Evolutionary conservation across 2,113 vertebrate species (phyloP), one percentile per base, ranked within the genome.

Genomic region (Nothobranchius furzeri): DNA sequence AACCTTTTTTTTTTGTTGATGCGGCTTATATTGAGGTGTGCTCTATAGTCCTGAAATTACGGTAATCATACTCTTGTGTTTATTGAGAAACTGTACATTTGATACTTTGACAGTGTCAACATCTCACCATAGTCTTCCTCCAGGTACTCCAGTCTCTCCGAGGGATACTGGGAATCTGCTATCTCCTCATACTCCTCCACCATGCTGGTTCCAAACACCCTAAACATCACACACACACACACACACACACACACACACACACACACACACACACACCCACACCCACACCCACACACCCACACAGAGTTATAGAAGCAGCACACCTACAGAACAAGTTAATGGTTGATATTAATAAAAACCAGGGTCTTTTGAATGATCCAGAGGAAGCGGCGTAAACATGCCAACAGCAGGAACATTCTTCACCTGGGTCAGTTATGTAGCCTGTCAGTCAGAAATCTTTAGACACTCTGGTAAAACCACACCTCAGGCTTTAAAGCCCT

Each of bases 141-240:
- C 72, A 95, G 92, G 35, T 96, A 94, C 55, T 99, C 96, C 12
- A 94, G 93, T 61, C 96, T 92, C 84, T 98, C 97, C 66, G 94
- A 95, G 0, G 96, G 95, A 76, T 98, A 96, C 86, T 98, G 98
- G 12, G 96, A 96, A 82, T 99, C 98, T 57, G 96, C 95, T 62
- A 98, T 97, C 92, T 99, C 97, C 80, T 99, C 98, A 85, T 99
- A 99, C 75, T 99, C 98, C 88, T 99, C 98, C 69, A 99, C 98
- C 98, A 99, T 99, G 86, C 97, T 99, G 63, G 97, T 99, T 76
- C 98, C 98, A 91, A 99, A 99, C 52, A 99, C 96, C 86, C 98
- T 99, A 47, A n/a, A 75, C 63, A 84, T 17, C 40, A 76, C 30
- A 70, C 46, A 76, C 62, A 64, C 65, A 60, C 1, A 15, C 30